Evolutionary conservation across 2,888 invertebrate species (phyloP), one percentile per base, ranked within the genome.

Genomic region (Microplitis deprimator): DNA sequence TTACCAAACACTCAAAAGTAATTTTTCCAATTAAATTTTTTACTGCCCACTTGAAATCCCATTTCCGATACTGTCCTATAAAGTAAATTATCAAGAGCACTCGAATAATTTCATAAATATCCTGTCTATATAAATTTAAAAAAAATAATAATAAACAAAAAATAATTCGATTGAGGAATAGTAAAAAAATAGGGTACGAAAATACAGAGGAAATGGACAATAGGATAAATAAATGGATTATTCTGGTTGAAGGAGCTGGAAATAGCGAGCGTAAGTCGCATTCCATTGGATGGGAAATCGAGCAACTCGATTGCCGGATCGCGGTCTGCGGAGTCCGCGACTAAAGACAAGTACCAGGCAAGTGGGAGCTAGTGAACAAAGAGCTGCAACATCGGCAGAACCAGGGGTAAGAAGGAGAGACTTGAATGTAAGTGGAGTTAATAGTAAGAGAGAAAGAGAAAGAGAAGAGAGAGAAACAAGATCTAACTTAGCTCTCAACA

Each of bases 401-500:
- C 59, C 40, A 73, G 16, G 41, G 39, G 68, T 60, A 60, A 29
- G 38, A 61, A 59, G n/a, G 61, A 62, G 72, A 73, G 71, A 77
- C 72, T 50, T 50, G 4, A 29, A 29, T 29, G 29, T 29, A 29
- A 29, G 29, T 29, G 29, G 29, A 29, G 29, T 50, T 50, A 77
- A 77, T 73, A 72, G 67, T 38, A 50, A 20, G 20, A 20, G 20
- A 20, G 20, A 20, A 50, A 20, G 60, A 17, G 16, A 67, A 38
- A 17, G 65, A 38, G 59, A 61, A 38, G 60, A 60, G 16, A 67
- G n/a, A 17, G 67, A 50, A 38, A 39, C 6, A 20, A 41, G 41
- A 67, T 70, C 40, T 71, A 62, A 10, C 71, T 78, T 75, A 68
- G 64, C 75, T 77, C 79, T 81, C 78, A 79, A 79, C 80, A 80